Evolutionary conservation across 2,113 vertebrate genomes (phyloP).

Genomic region (Tragelaphus imberbis): DNA sequence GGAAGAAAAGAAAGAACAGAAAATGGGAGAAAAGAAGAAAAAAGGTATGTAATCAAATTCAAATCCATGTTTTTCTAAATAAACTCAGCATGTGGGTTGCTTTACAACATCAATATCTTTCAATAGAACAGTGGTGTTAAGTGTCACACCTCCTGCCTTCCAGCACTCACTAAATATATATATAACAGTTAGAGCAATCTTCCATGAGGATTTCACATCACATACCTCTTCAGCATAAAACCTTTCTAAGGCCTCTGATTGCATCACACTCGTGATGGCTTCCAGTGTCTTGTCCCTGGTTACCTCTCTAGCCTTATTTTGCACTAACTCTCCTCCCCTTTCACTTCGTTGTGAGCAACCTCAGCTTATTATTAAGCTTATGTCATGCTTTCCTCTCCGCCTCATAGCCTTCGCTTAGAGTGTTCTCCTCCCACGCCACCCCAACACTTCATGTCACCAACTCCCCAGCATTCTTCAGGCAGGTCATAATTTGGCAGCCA

Average conservation of each 20-base stretch:
- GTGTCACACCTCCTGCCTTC: background rate
- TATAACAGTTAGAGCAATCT: background rate
- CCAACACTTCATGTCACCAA: background rate
- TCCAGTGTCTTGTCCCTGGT: background rate
- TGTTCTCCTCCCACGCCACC: background rate
- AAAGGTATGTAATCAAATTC: background rate
- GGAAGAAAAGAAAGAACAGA: background rate
- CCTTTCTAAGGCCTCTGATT: background rate
- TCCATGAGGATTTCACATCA: background rate
- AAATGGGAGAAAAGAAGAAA: background rate
- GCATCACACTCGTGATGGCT: background rate
- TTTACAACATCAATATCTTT: background rate
- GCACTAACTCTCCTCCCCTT: background rate
- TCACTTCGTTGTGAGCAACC: background rate
- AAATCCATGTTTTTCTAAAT: background rate
- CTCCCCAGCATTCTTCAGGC: background rate
- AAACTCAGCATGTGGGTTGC: background rate
- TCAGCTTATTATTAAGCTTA: background rate
- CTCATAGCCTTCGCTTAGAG: background rate
- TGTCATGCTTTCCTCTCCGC: rapidly evolving
- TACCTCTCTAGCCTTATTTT: background rate
- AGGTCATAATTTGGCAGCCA: background rate
- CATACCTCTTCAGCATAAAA: background rate
- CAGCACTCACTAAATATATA: background rate
- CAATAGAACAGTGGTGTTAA: background rate